Evolutionary conservation across 2,797 vertebrate species (phyloP), one percentile per base, ranked within the genome.

Genomic region (Tarsius wallacei): DNA sequence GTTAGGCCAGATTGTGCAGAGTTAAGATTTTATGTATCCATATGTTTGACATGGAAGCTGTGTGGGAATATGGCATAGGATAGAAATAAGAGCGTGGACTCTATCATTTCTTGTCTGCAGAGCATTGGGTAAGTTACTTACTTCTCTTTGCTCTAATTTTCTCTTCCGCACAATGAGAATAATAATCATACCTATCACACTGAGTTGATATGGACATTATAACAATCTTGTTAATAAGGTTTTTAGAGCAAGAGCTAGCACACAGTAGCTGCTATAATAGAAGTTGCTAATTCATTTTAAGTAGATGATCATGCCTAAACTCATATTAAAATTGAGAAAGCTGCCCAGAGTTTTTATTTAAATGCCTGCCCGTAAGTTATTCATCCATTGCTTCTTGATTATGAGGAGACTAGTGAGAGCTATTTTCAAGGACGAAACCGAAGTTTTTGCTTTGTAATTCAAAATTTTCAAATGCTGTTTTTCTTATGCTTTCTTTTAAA

Each of bases 401-500:
- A 16, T 31, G 7, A 77, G 66, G 11, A 90, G 49, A 93, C 51
- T 68, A 17, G 33, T 63, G 55, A 92, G 19, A 73, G 36, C 15
- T 78, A 55, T 80, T 61, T 53, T 28, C 6, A 42, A 57, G 13
- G 26, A 68, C 76, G 33, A 90, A 90, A 87, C 12, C 53, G 26
- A 93, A 93, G 10, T 16, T 47, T 93, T 92, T 61, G 33, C n/a
- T 73, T 92, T 73, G 16, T 55, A 49, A 88, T 42, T 85, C 21
- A 93, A 47, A 71, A 73, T 47, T 87, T 90, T 78, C 73, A 21
- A 51, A 71, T 94, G 17, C 85, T n/a, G 22, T 24, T 90, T 96
- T 83, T 96, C 49, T 71, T 77, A 9, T 77, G n/a, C 12, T 81
- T 81, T 73, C 42, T 82, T 94, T 93, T 87, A n/a, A 83, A 95